Evolutionary conservation across 2,797 vertebrate genomes (phyloP).

Genomic region (Darevskia mixta): DNA sequence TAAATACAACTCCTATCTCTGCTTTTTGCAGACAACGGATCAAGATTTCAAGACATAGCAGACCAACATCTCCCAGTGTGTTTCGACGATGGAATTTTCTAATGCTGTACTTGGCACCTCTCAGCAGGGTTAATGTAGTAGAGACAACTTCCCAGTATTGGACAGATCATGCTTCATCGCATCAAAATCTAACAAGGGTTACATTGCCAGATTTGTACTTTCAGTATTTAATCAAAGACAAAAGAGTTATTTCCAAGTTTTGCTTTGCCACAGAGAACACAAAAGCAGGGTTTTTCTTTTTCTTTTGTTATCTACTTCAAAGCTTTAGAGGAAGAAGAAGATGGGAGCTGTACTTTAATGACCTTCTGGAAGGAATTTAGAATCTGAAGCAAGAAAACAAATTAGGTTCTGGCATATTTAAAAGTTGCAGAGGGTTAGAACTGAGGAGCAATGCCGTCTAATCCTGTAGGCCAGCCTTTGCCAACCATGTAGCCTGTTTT

Average conservation of each 20-base stretch:
- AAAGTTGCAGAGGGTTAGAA: slow-evolving; percentile 32
- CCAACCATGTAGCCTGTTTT: background rate
- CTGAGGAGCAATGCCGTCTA: slow-evolving; percentile 33
- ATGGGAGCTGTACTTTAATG: slow-evolving; percentile 55
- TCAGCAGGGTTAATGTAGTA: slow-evolving; percentile 62
- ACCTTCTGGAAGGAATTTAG: slow-evolving; percentile 60
- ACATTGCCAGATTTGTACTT: slow-evolving; percentile 61
- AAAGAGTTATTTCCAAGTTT: slow-evolving; percentile 67
- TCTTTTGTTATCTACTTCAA: slow-evolving; percentile 28
- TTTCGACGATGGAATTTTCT: slow-evolving; percentile 61
- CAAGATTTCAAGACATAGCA: slow-evolving; percentile 18
- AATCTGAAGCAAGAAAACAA: slow-evolving; percentile 50
- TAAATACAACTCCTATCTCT: slow-evolving; percentile 13
- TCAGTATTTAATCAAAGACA: slow-evolving; percentile 58
- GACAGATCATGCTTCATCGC: slow-evolving; percentile 58
- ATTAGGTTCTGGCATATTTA: slow-evolving; percentile 57
- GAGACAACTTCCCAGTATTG: slow-evolving; percentile 63
- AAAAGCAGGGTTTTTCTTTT: slow-evolving; percentile 3
- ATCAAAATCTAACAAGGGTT: slow-evolving; percentile 52
- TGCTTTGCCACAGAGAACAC: slow-evolving; percentile 47
- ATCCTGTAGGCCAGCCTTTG: slow-evolving; percentile 23
- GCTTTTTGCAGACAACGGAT: background rate
- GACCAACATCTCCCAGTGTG: slow-evolving; percentile 22
- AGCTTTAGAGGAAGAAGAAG: slow-evolving; percentile 43
- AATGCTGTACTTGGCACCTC: slow-evolving; percentile 70